phyloP scores from a whole-genome alignment of 2,888 invertebrate species.

The Galeruca laticollis region DNA sequence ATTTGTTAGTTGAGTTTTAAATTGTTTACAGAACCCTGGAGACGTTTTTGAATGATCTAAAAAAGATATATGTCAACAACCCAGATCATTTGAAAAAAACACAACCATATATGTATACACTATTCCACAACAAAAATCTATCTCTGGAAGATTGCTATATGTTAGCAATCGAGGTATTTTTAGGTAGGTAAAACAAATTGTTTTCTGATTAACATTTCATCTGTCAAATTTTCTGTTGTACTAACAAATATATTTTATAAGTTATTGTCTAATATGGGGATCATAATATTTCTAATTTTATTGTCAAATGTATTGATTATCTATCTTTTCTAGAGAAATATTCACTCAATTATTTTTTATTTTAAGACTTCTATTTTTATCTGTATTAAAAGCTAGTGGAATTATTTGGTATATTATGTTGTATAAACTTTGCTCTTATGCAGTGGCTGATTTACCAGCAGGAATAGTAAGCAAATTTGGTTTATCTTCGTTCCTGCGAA shows the following conservation, averaged over 20 bases:
- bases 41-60: conserved; percentile 48
- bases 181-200: conserved; percentile 47
- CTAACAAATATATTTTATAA: conserved; percentile 8
- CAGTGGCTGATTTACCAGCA: no score
- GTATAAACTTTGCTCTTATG: no score
- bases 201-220: not conserved
- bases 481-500: no score
- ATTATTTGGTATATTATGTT: no score
- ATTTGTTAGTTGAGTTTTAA: not conserved
- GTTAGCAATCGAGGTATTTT: conserved; percentile 70
- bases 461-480: no score
- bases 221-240: not conserved
- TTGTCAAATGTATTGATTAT: not conserved
- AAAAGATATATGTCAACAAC: conserved; percentile 46
- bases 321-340: not conserved
- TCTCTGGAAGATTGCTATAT: conserved; percentile 67
- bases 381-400: no score
- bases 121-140: conserved; percentile 65
- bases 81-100: conserved; percentile 45
- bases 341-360: no score
- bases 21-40: conserved; percentile 52
- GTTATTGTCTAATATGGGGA: not conserved
- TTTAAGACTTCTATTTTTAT: no score
- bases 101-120: conserved; percentile 60
- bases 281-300: not conserved